Percentiles rank a stretch among this genome's conserved stretches.
Evolutionary conservation across 35 echinoderm and acorn worm genomes (phyloP).

Genomic region (Hemicentrotus pulcherrimus): DNA sequence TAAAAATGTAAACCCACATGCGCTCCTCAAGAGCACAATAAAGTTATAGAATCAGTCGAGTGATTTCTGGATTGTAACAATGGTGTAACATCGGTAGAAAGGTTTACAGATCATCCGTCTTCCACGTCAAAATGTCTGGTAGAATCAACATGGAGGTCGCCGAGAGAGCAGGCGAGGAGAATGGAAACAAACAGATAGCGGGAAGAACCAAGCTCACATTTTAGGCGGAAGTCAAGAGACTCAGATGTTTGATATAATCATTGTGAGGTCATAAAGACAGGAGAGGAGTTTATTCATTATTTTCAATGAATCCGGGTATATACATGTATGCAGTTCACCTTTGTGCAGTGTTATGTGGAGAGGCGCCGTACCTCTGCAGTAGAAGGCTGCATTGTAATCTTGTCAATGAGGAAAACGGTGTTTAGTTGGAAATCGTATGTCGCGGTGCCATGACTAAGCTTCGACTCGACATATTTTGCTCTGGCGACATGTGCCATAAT

Average conservation of each 20-base stretch:
- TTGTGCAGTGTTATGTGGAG: neutral
- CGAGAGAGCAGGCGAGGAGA: neutral
- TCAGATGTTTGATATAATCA: neutral
- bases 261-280: neutral
- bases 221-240: neutral
- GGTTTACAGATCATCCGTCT: neutral
- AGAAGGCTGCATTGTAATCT: too few relatives aligned
- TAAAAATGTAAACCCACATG: neutral
- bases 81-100: neutral
- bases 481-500: too few relatives aligned
- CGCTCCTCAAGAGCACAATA: neutral
- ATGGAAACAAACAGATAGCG: conserved; percentile 3
- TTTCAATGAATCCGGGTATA: neutral
- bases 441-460: too few relatives aligned
- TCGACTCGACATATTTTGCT: too few relatives aligned
- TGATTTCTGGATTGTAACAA: conserved; percentile 15
- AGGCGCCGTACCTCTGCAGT: neutral
- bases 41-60: neutral
- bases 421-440: too few relatives aligned
- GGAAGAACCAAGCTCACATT: neutral
- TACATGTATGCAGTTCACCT: neutral
- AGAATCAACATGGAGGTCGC: conserved; percentile 29
- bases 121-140: neutral
- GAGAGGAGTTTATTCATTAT: neutral
- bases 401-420: too few relatives aligned